Evolutionary conservation across 2,113 vertebrate species (phyloP), one percentile per base, ranked within the genome.

Genomic region (Beaufortia kweichowensis): DNA sequence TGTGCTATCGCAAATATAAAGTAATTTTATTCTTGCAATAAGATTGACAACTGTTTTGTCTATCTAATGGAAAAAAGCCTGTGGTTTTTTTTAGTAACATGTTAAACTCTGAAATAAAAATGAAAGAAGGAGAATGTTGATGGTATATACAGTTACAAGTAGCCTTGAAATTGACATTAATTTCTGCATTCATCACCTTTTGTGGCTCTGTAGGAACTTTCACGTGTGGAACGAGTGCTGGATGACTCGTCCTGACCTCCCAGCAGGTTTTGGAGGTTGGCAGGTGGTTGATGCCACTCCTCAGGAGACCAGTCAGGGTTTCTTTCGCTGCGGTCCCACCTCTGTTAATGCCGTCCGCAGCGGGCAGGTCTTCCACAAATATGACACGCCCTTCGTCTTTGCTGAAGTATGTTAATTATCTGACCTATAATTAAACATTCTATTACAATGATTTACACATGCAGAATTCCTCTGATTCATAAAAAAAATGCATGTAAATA

Each of bases 171-270:
- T 11, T 39, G 11, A 11, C 35, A 5, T 39, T 39, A 2, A n/a
- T n/a, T n/a, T n/a, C n/a, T n/a, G n/a, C n/a, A 4, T 39, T 11
- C 35, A 2, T 39, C 8, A 39, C 43, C n/a, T 11, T n/a, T 43
- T 73, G 2, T 50, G 4, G 29, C 26, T 71, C 35, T 83, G 60
- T 57, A 97, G 96, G 96, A 97, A 98, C 84, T 98, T 95, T 85
- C 96, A 98, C 0, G 94, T 96, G 57, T 98, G 96, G 96, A 98
- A 94, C 1, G 95, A 97, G 84, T 93, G 93, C 85, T 98, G 95
- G 95, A 96, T 97, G 95, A 90, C 91, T 23, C 92, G 96, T 33
- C 88, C 92, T 0, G 96, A 98, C 79, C 86, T 98, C 70, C 95
- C 81, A 1, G 73, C 76, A 1, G 89, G 90, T 19, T 88, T 93